A percentile compares a stretch with the other conserved stretches of the same genome.
Conservation (phyloP, 2,113 vertebrate genomes). For the Gavialis gangeticus region DNA sequence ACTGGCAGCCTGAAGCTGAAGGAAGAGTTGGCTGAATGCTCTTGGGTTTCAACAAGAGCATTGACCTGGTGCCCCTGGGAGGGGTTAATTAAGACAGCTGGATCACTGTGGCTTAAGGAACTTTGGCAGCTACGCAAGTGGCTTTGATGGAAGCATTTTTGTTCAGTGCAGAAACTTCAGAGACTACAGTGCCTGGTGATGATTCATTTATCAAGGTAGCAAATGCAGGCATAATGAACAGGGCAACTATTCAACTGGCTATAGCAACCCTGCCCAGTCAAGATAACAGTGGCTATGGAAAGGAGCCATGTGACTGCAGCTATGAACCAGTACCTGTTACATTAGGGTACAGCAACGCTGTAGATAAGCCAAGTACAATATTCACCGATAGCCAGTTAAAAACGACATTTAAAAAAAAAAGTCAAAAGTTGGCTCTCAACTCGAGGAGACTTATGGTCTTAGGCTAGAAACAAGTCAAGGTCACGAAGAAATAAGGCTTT, state of each 20-base stretch:
- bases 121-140: neutral
- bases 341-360: neutral
- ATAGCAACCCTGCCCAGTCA: neutral
- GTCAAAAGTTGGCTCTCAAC: neutral
- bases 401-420: neutral
- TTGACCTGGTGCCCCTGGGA: neutral
- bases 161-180: neutral
- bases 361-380: neutral
- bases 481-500: no score
- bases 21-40: neutral
- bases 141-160: neutral
- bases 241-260: neutral
- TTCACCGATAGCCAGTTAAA: neutral
- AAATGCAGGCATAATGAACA: neutral
- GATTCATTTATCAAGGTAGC: neutral
- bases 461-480: no score
- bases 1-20: neutral
- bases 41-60: neutral
- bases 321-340: neutral
- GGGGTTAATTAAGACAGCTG: neutral
- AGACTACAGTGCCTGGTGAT: neutral
- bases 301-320: neutral
- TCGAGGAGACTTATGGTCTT: neutral
- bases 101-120: neutral
- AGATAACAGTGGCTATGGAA: neutral